phyloP scores from a whole-genome alignment of 2,113 vertebrate species.

The Gopherus evgoodei region DNA sequence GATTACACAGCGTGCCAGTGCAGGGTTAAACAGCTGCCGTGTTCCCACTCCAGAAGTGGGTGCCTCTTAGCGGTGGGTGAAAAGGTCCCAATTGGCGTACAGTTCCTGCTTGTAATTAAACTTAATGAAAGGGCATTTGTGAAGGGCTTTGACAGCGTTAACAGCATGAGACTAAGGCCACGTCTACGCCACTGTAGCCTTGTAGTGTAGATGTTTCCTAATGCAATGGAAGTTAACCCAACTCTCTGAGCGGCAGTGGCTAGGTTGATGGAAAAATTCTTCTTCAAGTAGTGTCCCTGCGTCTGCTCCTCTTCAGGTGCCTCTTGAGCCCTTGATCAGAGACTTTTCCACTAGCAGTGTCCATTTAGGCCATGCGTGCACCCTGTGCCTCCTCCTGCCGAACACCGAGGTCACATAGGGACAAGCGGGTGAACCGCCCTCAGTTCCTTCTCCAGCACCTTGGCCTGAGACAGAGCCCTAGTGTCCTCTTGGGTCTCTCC shows the following conservation, averaged over 20 bases:
- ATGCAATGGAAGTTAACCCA: neutral
- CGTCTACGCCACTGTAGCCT: neutral
- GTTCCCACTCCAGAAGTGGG: neutral
- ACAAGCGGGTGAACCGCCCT: neutral
- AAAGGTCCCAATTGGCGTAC: neutral
- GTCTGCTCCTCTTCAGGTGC: neutral
- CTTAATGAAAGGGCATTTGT: neutral
- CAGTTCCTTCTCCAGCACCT: neutral
- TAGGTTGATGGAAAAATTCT: neutral
- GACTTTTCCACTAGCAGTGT: neutral
- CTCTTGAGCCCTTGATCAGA: neutral
- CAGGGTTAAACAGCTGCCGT: neutral
- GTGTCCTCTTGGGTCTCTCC: neutral
- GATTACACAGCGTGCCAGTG: neutral
- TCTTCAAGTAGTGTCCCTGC: neutral
- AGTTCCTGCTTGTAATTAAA: neutral
- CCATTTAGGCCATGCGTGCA: neutral
- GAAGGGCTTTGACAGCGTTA: neutral
- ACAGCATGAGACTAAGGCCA: neutral
- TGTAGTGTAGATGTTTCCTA: neutral
- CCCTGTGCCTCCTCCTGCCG: neutral
- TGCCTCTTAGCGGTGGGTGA: neutral
- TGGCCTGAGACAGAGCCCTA: neutral
- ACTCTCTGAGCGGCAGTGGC: neutral
- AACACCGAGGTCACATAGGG: neutral